Evolutionary conservation across 2,797 vertebrate genomes (phyloP), one percentile per base, ranked within the genome.

Genomic region (Hyperoplus lanceolatus): DNA sequence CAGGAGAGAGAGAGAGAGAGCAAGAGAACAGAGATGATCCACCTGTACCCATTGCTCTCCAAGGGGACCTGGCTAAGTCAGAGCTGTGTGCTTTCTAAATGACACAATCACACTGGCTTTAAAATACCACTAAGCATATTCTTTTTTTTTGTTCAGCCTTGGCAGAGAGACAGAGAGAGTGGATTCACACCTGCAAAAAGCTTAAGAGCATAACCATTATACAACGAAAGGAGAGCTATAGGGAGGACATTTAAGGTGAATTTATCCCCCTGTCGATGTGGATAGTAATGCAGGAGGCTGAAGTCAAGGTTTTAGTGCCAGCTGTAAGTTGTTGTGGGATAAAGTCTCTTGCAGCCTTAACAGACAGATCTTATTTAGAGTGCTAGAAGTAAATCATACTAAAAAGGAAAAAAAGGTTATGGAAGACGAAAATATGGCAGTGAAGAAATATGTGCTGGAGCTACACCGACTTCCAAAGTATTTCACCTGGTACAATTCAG

Each of bases 11-110:
- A 57, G 79, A 86, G 85, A 63, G 51, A 57, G 79, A 86, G 85
- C 90, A 54, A 58, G 79, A 87, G 85, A 91, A 78, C 81, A 82
- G 89, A 92, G 76, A 90, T 82, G 87, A 90, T 81, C 89, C 89
- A 90, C 85, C 91, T 90, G 82, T 68, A 82, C 84, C 7, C 29
- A 61, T 39, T 62, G 79, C 81, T 89, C 89, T 89, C 90, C 45
- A 21, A 90, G 79, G 87, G 86, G 29, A 3, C 29, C 83, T 77
- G 72, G 55, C 83, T 88, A 64, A 92, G 83, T 86, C 81, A 87
- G 68, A 90, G 78, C 78, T 16, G 58, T 79, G 84, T 73, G 76
- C 55, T 88, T 88, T 85, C 53, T 87, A 89, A 92, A 89, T 92
- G 84, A 90, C 88, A 86, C 76, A 7, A 83, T 73, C 75, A 72